A percentile compares a stretch with the other conserved stretches of the same genome.
phyloP scores from a whole-genome alignment of 2,888 invertebrate genomes.

The Zaprionus bogoriensis region DNA sequence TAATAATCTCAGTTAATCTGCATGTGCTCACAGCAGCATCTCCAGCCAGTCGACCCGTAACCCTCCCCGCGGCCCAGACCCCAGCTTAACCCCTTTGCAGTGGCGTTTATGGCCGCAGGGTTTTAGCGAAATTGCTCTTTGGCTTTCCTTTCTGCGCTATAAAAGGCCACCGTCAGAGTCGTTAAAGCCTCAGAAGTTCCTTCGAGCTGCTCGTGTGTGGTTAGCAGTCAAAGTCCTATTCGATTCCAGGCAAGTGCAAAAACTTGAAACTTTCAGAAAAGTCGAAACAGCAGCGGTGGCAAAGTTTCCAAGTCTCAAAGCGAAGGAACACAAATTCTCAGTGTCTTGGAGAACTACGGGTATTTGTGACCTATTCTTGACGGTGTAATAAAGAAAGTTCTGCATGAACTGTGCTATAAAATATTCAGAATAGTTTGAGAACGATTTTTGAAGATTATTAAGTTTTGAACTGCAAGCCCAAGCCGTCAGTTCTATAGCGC shows the following conservation, averaged over 20 bases:
- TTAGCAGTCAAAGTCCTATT: constrained; percentile 11
- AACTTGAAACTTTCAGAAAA: neutral
- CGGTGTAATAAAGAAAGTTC: no score
- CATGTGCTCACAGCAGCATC: constrained; percentile 35
- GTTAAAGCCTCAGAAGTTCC: constrained; percentile 46
- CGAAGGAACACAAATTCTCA: neutral
- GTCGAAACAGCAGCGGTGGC: neutral
- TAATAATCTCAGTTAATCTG: constrained; percentile 81
- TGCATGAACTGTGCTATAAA: no score
- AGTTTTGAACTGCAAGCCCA: no score
- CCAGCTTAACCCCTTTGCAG: constrained; percentile 1
- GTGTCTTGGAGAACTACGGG: no score
- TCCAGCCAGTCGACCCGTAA: neutral
- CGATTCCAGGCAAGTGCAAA: constrained; percentile 30
- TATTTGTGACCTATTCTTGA: no score
- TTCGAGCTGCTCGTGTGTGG: constrained; percentile 33
- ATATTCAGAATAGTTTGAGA: no score
- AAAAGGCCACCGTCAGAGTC: constrained; percentile 48
- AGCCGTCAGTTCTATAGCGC: no score
- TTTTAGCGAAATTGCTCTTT: constrained; percentile 49
- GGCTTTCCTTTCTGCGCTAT: constrained; percentile 41
- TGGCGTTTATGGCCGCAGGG: constrained; percentile 40
- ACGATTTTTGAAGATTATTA: no score
- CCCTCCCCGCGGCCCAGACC: neutral
- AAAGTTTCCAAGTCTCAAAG: neutral